phyloP scores from a whole-genome alignment of 1,140 invertebrate genomes.

The Drosophila sechellia region DNA sequence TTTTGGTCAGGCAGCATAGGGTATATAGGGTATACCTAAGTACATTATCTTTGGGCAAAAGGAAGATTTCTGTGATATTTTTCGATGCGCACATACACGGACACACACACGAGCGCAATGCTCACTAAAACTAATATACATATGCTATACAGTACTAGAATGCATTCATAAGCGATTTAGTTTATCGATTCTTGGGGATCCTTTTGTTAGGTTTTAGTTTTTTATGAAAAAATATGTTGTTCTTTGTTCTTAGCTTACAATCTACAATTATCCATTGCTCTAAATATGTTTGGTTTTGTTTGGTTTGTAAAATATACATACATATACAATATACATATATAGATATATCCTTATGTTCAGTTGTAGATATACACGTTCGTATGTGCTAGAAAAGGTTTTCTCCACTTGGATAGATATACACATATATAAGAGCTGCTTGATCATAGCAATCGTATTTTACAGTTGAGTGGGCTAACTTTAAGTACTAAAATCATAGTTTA shows the following conservation, averaged over 20 bases:
- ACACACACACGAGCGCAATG: slow-evolving; percentile 41
- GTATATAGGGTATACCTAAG: slow-evolving; percentile 1
- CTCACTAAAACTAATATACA: slow-evolving; percentile 37
- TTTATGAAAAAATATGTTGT: slow-evolving; percentile 79
- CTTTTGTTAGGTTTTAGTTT: slow-evolving; percentile 41
- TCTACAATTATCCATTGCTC: slow-evolving; percentile 61
- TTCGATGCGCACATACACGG: slow-evolving; percentile 64
- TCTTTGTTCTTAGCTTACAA: slow-evolving; percentile 61
- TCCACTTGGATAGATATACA: slow-evolving; percentile 30
- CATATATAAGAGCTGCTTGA: slow-evolving; percentile 36
- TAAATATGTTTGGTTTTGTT: slow-evolving; percentile 57
- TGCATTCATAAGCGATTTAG: slow-evolving; percentile 48
- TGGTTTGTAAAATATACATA: slow-evolving; percentile 80
- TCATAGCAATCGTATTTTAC: slow-evolving; percentile 47
- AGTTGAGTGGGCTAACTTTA: slow-evolving; percentile 7
- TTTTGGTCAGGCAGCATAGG: slow-evolving; percentile 30
- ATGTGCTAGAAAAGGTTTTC: slow-evolving; percentile 65
- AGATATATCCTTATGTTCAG: slow-evolving; percentile 70
- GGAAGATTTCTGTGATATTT: slow-evolving; percentile 77
- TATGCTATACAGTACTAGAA: slow-evolving; percentile 67
- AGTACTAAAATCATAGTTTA: slow-evolving; percentile 34
- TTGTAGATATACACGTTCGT: slow-evolving; percentile 61
- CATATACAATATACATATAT: slow-evolving; percentile 77
- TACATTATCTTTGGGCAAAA: slow-evolving; percentile 38
- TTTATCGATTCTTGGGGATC: slow-evolving; percentile 40